Conservation (phyloP, 1,140 invertebrate species). For the Drosophila kanapiae region DNA sequence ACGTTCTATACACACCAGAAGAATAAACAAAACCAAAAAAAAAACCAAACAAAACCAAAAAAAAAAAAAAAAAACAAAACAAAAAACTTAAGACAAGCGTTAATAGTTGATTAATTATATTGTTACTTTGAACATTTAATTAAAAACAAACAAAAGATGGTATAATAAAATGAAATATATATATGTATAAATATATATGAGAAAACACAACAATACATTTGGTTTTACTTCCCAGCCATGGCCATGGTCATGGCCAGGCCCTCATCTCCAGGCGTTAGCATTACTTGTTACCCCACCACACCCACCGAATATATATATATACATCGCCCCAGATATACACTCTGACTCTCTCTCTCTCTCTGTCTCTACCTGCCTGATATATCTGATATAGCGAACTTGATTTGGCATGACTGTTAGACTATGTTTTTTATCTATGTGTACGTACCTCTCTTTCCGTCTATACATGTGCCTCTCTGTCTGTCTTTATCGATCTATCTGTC, state of each 20-base stretch:
- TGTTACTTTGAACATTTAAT: conserved; percentile 82
- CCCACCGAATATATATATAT: conserved; percentile 13
- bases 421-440: conserved; percentile 68
- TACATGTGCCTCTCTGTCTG: conserved; percentile 30
- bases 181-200: conserved; percentile 80
- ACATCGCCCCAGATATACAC: conserved; percentile 49
- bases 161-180: conserved; percentile 76
- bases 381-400: conserved; percentile 69
- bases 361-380: conserved; percentile 56
- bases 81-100: conserved; percentile 66
- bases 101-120: conserved; percentile 83
- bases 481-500: conserved; percentile 28
- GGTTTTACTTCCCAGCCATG: conserved; percentile 63
- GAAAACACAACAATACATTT: conserved; percentile 78
- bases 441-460: conserved; percentile 43
- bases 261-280: conserved; percentile 22
- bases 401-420: conserved; percentile 80
- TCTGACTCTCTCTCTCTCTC: conserved; percentile 22
- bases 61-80: conserved; percentile 16
- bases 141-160: conserved; percentile 62
- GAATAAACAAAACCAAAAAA: conserved; percentile 36
- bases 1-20: conserved; percentile 72
- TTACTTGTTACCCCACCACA: conserved; percentile 23
- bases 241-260: conserved; percentile 12
- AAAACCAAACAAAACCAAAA: conserved; percentile 26